Evolutionary conservation across 2,113 vertebrate genomes (phyloP), one percentile per base, ranked within the genome.

Genomic region (Lamprologus sp.): DNA sequence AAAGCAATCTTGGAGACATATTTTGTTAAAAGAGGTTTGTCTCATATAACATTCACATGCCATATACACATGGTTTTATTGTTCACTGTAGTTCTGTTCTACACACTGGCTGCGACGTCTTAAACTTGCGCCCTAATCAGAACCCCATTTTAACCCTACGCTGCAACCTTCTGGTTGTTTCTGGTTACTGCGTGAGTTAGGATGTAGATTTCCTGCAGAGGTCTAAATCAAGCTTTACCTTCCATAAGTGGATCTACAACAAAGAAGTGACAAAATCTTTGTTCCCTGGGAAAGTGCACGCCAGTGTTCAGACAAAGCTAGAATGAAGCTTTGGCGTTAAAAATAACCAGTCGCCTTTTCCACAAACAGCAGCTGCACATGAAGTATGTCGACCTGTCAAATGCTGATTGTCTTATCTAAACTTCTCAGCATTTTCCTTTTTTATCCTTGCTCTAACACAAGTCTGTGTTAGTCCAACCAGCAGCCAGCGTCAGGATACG

Each of bases 61-160:
- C 28, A 42, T 17, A 33, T 37, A 12, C 13, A 58, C 15, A 4
- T 7, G 53, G 31, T 42, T 21, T 37, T 45, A 12, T 7, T 53
- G 56, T 45, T 40, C 5, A 12, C 10, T 56, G 6, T 13, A 23
- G 28, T 54, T 42, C 33, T 23, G 6, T 14, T 33, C 5, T 17
- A 23, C 42, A 58, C 0, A 8, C n/a, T 45, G 23, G 31, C 77
- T 75, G n/a, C 3, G 53, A 83, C 40, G 13, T 19, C 33, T 65
- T 37, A 37, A 37, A 37, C 31, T n/a, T n/a, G 17, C 6, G 3
- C 31, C 31, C 60, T 65, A 65, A 2, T 37, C 10, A 0, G 33
- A 65, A 37, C 0, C 4, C 0, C 33, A 13, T 65, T 37, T 65
- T 65, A 65, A 37, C 33, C 1, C 60, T 65, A 37, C 2, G 3